A percentile compares a stretch with the other conserved stretches of the same genome.
Conservation (phyloP, 2,888 invertebrate genomes). For the Drymonia ruficornis region DNA sequence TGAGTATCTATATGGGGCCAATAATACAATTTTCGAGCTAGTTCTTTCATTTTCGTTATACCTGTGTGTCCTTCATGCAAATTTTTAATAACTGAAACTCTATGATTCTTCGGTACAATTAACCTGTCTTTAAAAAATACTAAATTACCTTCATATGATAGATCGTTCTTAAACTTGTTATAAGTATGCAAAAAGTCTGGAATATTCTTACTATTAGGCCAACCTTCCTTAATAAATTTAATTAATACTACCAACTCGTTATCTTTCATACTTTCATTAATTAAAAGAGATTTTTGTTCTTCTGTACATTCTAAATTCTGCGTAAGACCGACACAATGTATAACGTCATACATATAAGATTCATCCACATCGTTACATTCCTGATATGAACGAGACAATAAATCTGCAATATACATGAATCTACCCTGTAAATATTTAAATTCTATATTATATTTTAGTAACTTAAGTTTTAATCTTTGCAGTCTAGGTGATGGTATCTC, state of each 20-base stretch:
- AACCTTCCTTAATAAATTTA: conserved; percentile 17
- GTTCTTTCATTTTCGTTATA: conserved; percentile 42
- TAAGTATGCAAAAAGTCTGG: conserved; percentile 16
- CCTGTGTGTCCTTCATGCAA: conserved; percentile 50
- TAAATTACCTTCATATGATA: conserved; percentile 16
- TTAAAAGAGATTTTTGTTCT: conserved; percentile 11
- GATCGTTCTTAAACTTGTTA: conserved; percentile 19
- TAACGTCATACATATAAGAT: conserved; percentile 13
- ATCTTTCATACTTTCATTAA: conserved; percentile 17
- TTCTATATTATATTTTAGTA: no score
- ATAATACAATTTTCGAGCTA: conserved; percentile 41
- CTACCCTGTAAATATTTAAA: no score
- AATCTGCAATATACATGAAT: no score
- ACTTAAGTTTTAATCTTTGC: no score
- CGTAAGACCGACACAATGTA: conserved; percentile 25
- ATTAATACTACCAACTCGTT: conserved; percentile 13
- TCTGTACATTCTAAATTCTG: conserved; percentile 21
- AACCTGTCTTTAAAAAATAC: conserved; percentile 21
- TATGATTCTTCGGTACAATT: conserved; percentile 17
- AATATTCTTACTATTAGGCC: conserved; percentile 19
- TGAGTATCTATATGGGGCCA: conserved; percentile 46
- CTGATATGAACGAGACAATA: neutral
- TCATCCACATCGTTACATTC: conserved; percentile 9
- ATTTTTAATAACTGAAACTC: conserved; percentile 14
- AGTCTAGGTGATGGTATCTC: conserved; percentile 5